Conservation (phyloP, 1,140 invertebrate species). For the Formica exsecta region DNA sequence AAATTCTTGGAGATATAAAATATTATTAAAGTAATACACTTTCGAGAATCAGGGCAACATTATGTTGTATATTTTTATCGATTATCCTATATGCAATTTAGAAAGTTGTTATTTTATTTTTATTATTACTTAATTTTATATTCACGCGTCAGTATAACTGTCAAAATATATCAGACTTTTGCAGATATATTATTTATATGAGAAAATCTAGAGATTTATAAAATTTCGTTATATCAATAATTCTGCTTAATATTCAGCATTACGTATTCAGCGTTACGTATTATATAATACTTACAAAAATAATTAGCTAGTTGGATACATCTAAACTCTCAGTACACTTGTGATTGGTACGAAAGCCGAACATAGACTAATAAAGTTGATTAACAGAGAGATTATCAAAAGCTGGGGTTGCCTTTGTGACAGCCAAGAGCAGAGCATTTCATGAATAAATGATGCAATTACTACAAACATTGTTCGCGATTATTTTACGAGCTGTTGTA, state of each 20-base stretch:
- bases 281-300: background rate
- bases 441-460: slow-evolving; percentile 71
- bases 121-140: background rate
- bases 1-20: slow-evolving; percentile 47
- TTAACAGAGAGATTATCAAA: slow-evolving; percentile 58
- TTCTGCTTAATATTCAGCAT: background rate
- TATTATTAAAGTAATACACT: slow-evolving; percentile 56
- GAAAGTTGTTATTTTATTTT: background rate
- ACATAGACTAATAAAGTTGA: slow-evolving; percentile 17
- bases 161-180: background rate
- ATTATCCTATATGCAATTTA: slow-evolving; percentile 17
- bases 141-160: background rate
- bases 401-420: slow-evolving; percentile 47
- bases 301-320: background rate
- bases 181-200: background rate
- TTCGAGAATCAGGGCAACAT: background rate
- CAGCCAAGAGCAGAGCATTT: slow-evolving; percentile 17
- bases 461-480: slow-evolving; percentile 47
- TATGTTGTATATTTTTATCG: slow-evolving; percentile 15
- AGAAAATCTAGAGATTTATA: background rate
- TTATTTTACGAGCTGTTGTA: slow-evolving; percentile 42
- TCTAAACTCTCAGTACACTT: background rate
- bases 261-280: background rate
- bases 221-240: background rate
- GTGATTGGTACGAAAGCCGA: slow-evolving; percentile 18